Conservation (phyloP, 2,888 invertebrate species). For the Rhamphomyia laevipes region DNA sequence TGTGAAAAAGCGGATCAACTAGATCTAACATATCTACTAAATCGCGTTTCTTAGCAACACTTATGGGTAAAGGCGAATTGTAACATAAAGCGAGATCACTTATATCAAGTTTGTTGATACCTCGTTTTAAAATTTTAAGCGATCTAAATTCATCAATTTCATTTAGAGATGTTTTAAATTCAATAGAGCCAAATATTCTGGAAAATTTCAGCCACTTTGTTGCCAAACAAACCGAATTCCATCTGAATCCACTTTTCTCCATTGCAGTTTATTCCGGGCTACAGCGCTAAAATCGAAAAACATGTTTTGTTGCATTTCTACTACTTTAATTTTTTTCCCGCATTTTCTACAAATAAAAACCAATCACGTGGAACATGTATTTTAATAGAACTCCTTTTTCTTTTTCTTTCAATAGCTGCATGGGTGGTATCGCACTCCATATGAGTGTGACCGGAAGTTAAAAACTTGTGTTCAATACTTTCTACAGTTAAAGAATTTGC, state of each 20-base stretch:
- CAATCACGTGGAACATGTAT: slow-evolving; percentile 1
- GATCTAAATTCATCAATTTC: not conserved
- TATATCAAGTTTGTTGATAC: too few relatives aligned
- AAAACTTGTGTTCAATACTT: not conserved
- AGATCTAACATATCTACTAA: too few relatives aligned
- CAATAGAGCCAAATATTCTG: not conserved
- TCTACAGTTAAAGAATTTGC: not conserved
- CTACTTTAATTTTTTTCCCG: too few relatives aligned
- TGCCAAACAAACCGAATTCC: not conserved
- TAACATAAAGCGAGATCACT: too few relatives aligned
- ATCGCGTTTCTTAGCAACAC: too few relatives aligned
- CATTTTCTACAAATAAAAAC: too few relatives aligned
- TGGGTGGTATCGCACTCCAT: slow-evolving; percentile 3
- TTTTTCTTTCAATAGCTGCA: not conserved
- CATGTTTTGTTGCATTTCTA: too few relatives aligned
- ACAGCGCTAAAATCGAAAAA: too few relatives aligned
- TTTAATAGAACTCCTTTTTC: not conserved
- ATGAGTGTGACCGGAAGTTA: not conserved
- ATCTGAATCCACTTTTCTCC: not conserved
- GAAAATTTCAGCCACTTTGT: not conserved
- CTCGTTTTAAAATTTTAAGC: too few relatives aligned
- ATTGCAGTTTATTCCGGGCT: too few relatives aligned
- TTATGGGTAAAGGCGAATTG: too few relatives aligned
- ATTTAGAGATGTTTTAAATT: not conserved
- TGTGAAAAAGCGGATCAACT: too few relatives aligned